Conservation (phyloP, 2,797 vertebrate genomes). For the Furcifer pardalis region DNA sequence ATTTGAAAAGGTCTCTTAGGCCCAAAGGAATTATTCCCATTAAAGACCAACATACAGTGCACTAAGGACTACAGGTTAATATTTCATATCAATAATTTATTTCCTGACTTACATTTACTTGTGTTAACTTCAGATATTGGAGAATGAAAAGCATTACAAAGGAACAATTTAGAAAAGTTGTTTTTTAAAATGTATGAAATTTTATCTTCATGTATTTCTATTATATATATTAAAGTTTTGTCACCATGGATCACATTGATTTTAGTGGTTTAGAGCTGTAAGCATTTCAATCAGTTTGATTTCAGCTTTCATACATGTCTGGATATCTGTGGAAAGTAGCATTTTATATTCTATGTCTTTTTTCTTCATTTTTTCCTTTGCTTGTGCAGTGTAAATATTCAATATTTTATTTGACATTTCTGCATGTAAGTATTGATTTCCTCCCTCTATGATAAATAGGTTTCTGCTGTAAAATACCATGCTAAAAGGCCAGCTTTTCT, state of each 20-base stretch:
- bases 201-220: not conserved
- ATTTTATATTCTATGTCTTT: constrained; percentile 24
- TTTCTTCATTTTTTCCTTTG: not conserved
- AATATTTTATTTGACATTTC: constrained; percentile 38
- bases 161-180: too few species aligned
- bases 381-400: constrained; percentile 28
- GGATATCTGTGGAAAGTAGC: not conserved
- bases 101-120: constrained; percentile 39
- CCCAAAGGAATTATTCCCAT: constrained; percentile 3
- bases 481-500: not conserved
- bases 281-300: constrained; percentile 20
- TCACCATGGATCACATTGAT: not conserved
- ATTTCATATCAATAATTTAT: constrained; percentile 32
- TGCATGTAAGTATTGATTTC: constrained; percentile 25
- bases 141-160: constrained; percentile 3
- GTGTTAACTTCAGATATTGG: not conserved
- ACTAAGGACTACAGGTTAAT: constrained; percentile 47
- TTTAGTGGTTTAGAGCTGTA: not conserved
- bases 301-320: constrained; percentile 11
- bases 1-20: not conserved
- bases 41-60: constrained; percentile 47
- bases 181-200: not conserved
- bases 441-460: constrained; percentile 7
- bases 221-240: not conserved
- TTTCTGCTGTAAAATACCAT: constrained; percentile 17